phyloP scores from a whole-genome alignment of 2,113 vertebrate genomes.

The Rhipidura dahli region DNA sequence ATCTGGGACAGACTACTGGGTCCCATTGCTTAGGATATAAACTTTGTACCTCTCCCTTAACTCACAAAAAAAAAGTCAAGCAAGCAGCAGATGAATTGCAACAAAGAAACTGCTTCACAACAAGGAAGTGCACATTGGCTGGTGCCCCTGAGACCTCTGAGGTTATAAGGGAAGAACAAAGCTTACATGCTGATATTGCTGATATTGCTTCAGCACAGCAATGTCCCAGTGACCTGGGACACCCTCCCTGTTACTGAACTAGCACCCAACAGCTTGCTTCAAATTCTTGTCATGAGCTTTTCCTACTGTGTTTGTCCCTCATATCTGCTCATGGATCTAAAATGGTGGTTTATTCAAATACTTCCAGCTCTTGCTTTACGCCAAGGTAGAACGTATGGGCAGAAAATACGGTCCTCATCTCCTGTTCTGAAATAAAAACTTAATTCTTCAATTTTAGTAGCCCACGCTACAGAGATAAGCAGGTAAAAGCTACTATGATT shows the following conservation, averaged over 20 bases:
- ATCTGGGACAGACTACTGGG: neutral
- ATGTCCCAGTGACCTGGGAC: neutral
- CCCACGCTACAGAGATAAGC: neutral
- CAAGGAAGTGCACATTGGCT: neutral
- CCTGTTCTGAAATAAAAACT: neutral
- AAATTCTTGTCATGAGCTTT: neutral
- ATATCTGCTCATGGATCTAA: neutral
- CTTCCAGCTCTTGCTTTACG: neutral
- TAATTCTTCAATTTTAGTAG: neutral
- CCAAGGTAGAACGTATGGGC: neutral
- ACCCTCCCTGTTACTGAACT: neutral
- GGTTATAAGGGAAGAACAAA: neutral
- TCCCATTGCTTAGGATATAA: neutral
- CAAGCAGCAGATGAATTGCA: neutral
- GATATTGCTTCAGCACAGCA: neutral
- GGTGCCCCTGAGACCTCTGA: neutral
- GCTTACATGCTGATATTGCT: fast-evolving
- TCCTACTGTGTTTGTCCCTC: fast-evolving
- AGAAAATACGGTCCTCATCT: neutral
- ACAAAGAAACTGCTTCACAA: neutral
- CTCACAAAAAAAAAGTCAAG: neutral
- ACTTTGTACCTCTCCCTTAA: neutral
- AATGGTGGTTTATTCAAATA: neutral
- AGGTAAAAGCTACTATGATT: neutral
- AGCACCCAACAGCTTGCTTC: neutral